A percentile compares a stretch with the other conserved stretches of the same genome.
phyloP scores from a whole-genome alignment of 2,113 vertebrate species.

The Spheniscus mendiculus region DNA sequence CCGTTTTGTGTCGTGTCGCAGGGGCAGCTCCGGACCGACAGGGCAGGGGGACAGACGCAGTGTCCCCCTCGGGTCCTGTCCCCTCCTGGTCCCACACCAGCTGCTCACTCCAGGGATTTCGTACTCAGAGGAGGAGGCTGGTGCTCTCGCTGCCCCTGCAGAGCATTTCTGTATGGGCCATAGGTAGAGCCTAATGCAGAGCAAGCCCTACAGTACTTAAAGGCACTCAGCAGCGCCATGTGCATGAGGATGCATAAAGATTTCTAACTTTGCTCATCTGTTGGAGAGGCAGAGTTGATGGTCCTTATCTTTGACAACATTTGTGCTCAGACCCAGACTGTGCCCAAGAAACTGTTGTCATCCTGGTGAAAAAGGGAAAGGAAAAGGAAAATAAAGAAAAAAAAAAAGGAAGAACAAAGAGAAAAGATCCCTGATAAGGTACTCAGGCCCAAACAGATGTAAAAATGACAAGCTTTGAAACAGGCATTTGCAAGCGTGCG shows the following conservation, averaged over 20 bases:
- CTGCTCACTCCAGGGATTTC: accelerated
- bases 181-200: not conserved
- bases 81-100: not conserved
- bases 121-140: not conserved
- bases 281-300: not conserved
- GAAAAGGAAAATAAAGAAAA: accelerated
- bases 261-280: not conserved
- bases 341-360: not conserved
- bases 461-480: accelerated
- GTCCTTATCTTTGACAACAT: not conserved
- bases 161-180: not conserved
- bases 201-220: accelerated
- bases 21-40: not conserved
- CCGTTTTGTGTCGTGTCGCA: accelerated
- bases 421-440: too few relatives aligned
- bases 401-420: too few relatives aligned
- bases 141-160: not conserved
- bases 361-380: not conserved
- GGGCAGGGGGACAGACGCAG: accelerated
- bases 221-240: accelerated
- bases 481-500: accelerated
- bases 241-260: too few relatives aligned
- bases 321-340: not conserved
- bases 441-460: not conserved
- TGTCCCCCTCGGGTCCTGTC: not conserved